A percentile compares a stretch with the other conserved stretches of the same genome.
Conservation (phyloP, 1,140 invertebrate genomes). For the Sycobia sp. region DNA sequence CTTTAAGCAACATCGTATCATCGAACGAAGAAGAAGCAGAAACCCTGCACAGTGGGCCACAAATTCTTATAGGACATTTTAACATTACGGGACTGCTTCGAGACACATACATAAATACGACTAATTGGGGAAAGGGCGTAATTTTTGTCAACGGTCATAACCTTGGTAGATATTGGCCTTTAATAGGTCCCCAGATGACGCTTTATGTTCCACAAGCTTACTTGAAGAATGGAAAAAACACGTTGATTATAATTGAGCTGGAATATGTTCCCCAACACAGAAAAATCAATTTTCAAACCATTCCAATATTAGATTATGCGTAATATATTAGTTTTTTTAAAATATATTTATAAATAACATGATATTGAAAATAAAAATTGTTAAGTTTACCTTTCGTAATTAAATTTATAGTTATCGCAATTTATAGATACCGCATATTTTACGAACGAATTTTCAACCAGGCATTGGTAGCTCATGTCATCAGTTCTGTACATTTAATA, state of each 20-base stretch:
- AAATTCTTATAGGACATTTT: conserved; percentile 60
- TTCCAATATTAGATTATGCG: conserved; percentile 38
- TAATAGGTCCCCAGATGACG: conserved; percentile 75
- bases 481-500: too few relatives aligned
- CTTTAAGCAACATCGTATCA: not conserved
- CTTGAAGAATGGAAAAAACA: conserved; percentile 54
- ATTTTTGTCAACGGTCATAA: conserved; percentile 76
- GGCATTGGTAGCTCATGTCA: too few relatives aligned
- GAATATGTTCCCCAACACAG: conserved; percentile 45
- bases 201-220: conserved; percentile 72
- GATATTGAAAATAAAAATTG: too few relatives aligned
- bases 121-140: conserved; percentile 74
- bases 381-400: too few relatives aligned
- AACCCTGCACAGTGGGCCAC: conserved; percentile 45
- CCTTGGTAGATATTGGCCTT: conserved; percentile 80
- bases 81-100: conserved; percentile 35
- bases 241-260: conserved; percentile 55
- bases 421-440: too few relatives aligned
- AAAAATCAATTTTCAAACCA: conserved; percentile 45
- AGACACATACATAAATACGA: conserved; percentile 72
- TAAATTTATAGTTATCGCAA: too few relatives aligned
- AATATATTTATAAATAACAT: too few relatives aligned
- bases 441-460: too few relatives aligned
- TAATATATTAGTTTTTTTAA: too few relatives aligned
- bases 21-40: conserved; percentile 8